Conservation (phyloP, 2,888 invertebrate species). For the Automeris io region DNA sequence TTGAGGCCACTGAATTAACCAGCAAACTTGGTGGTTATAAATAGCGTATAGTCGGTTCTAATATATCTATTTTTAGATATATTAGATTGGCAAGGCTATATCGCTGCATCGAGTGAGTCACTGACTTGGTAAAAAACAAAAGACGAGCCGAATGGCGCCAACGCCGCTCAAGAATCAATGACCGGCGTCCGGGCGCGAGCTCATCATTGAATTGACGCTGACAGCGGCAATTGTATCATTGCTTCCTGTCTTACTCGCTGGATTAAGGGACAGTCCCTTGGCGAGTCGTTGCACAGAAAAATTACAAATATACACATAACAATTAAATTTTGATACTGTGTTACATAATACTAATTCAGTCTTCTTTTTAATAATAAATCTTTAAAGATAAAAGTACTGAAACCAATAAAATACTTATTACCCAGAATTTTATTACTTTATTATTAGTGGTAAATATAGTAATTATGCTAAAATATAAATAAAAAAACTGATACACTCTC, state of each 20-base stretch:
- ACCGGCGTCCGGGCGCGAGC: slow-evolving; percentile 65
- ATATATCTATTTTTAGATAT: slow-evolving; percentile 10
- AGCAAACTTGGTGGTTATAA: slow-evolving; percentile 4
- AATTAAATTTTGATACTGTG: too few relatives aligned
- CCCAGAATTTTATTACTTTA: too few relatives aligned
- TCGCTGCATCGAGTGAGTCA: slow-evolving; percentile 24
- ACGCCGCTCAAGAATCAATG: slow-evolving; percentile 61
- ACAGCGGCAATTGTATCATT: slow-evolving; percentile 66
- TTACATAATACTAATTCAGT: too few relatives aligned
- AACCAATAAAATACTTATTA: too few relatives aligned
- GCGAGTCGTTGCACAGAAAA: too few relatives aligned
- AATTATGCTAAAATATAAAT: too few relatives aligned
- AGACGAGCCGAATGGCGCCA: slow-evolving; percentile 54
- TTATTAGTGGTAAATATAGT: too few relatives aligned
- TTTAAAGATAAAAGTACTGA: too few relatives aligned
- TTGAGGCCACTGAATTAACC: background rate
- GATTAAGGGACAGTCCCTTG: slow-evolving; percentile 24
- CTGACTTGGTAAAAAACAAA: slow-evolving; percentile 45
- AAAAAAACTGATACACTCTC: too few relatives aligned
- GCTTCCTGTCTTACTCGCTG: slow-evolving; percentile 54
- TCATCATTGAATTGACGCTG: slow-evolving; percentile 64
- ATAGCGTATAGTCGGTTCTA: slow-evolving; percentile 8
- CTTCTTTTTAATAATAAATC: too few relatives aligned
- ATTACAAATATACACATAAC: too few relatives aligned
- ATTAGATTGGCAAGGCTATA: slow-evolving; percentile 8